phyloP scores from a whole-genome alignment of 2,888 invertebrate species.

The Chelonus formosanus region DNA sequence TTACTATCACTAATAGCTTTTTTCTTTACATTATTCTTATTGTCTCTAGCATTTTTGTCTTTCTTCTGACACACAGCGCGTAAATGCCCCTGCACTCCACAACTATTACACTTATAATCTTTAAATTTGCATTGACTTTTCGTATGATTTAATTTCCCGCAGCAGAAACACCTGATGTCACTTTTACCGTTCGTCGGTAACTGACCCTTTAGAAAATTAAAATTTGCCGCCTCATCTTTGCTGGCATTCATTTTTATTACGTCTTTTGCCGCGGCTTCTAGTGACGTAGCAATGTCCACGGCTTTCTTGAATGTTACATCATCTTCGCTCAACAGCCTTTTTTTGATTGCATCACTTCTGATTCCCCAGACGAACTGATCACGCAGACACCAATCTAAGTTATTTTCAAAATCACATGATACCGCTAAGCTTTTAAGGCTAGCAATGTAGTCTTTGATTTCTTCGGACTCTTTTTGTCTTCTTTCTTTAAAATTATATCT shows the following conservation, averaged over 20 bases:
- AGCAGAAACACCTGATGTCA: slow-evolving; percentile 3
- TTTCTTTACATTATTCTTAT: background rate
- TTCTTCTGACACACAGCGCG: too few species aligned
- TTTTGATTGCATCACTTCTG: slow-evolving; percentile 15
- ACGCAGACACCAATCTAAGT: slow-evolving; percentile 1
- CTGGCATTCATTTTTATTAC: background rate
- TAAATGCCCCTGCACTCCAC: background rate
- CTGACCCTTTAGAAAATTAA: too few species aligned
- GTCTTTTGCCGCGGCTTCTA: slow-evolving; percentile 14
- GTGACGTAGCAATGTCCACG: background rate
- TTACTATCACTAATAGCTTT: too few species aligned
- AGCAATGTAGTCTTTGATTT: slow-evolving; percentile 33
- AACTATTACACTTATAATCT: background rate
- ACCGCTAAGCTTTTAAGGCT: slow-evolving; percentile 27
- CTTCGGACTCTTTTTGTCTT: too few species aligned
- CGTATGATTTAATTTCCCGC: slow-evolving; percentile 10
- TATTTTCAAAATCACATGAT: slow-evolving; percentile 16
- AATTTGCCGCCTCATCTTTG: too few species aligned
- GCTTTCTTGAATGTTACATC: slow-evolving; percentile 1
- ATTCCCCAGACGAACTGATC: slow-evolving; percentile 29
- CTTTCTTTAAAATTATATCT: slow-evolving; percentile 38
- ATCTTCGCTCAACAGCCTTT: slow-evolving; percentile 22
- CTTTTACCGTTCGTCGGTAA: background rate
- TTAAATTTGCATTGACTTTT: slow-evolving; percentile 3
- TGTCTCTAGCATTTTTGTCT: too few species aligned